Base-by-base conservation (phyloP, 64 coral and sea anemone species). In the Trachythela sp. region DNA sequence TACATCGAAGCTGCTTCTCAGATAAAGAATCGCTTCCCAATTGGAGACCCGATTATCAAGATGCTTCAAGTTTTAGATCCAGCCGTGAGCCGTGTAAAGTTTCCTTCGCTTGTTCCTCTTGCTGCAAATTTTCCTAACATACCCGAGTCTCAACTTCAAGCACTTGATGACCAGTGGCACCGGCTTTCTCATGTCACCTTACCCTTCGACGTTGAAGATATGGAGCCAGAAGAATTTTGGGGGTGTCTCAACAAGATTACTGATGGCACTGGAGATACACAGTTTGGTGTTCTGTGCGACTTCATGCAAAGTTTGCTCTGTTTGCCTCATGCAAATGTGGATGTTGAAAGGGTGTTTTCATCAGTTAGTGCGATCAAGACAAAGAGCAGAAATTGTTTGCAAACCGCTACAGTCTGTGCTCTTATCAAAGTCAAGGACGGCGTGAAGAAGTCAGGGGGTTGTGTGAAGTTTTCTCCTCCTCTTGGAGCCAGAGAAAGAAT, bases 1-100 rank as follows among this genome's bases (percentile, higher is more conserved):
- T 58, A 58, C 54, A 58, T 58, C 54, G 54, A 58, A 58, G 54
- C 54, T 58, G 54, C 54, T n/a, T 58, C 54, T 58, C 54, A 58
- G 54, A 58, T 58, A 58, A 58, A 58, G 54, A 58, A 13, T 58
- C 54, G 54, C 54, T 58, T 58, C 24, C 54, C 54, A 58, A 58
- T 58, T 58, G 54, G 54, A 58, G 54, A 58, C 54, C 54, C 54
- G 24, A 58, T n/a, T 13, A 58, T 58, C 54, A 13, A 58, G 13
- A 58, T 58, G 54, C 54, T 58, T 58, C 54, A 58, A 58, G 54
- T 58, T 3, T 58, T 58, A 58, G 54, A 58, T 58, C 54, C 54
- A 22, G 15, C 13, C 54, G 54, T 58, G 54, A 58, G 13, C 54
- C 24, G 18, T 58, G 54, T 58, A 3, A 58, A 58, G 54, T 58